Evolutionary conservation across 2,113 vertebrate genomes (phyloP), one percentile per base, ranked within the genome.

Genomic region (Trochalopteron elliotii): DNA sequence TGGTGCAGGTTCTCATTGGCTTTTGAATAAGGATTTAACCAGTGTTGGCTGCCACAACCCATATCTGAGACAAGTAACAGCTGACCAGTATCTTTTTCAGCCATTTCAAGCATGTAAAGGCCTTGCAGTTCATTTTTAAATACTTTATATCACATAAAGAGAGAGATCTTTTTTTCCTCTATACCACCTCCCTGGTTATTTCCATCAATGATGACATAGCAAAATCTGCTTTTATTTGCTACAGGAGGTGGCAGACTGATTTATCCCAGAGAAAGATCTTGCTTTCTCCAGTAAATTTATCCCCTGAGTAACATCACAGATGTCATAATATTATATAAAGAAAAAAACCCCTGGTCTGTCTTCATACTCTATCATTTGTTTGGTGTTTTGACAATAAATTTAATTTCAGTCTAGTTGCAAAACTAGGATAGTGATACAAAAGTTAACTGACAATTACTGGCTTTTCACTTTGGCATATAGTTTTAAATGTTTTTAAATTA

Each of bases 191-290:
- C 69, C 60, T 63, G 24, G 30, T 83, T 78, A 83, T 92, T 91
- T 89, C 72, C 20, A 89, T 79, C 80, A 87, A 49, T 18, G 13
- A 63, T n/a, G 31, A 82, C 53, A 75, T 8, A 87, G 44, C 11
- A 95, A 90, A 95, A 93, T 28, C 30, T 81, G n/a, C 17, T 64
- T 83, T 93, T 90, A 86, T 92, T 84, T 89, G 61, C 61, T 56
- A 67, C 19, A 78, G 52, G 69, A 94, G 20, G 15, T 77, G 39
- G 20, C 55, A 86, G 15, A 9, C 9, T 65, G 44, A 89, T 90
- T 84, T 75, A 91, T 44, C 56, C 15, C 22, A 69, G 52, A 75
- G n/a, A 72, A 89, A 81, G 11, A 67, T 64, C 33, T 68, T 57
- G 24, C n/a, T 71, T 85, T 87, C 74, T 59, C n/a, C 37, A 57